A percentile compares a stretch with the other conserved stretches of the same genome.
phyloP scores from a whole-genome alignment of 37 sponge, comb jelly and placozoan species.

The Hormiphora californensis region DNA sequence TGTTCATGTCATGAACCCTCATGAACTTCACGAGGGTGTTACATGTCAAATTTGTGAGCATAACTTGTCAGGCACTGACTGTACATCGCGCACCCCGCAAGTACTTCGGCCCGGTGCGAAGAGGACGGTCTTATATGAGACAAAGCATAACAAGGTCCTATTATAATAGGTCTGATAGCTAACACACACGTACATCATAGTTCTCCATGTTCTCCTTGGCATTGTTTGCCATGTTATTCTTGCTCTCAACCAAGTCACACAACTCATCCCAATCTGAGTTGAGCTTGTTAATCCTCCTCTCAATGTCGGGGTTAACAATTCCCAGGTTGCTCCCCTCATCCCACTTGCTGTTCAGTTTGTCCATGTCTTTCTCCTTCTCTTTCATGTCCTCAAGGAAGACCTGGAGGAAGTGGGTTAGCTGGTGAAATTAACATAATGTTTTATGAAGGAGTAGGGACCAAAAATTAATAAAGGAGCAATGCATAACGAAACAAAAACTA shows the following conservation, averaged over 20 bases:
- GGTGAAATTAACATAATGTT: background rate
- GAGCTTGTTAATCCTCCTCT: conserved; percentile 21
- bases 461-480: no score
- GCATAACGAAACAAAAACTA: no score
- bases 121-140: no score
- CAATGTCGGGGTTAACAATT: conserved; percentile 6
- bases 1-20: no score
- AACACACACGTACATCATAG: background rate
- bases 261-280: conserved; percentile 36
- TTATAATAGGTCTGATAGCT: no score
- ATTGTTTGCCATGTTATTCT: conserved; percentile 15
- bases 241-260: background rate
- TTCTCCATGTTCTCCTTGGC: conserved; percentile 16
- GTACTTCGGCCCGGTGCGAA: no score
- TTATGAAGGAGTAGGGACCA: no score
- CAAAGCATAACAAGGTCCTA: no score
- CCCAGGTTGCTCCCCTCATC: conserved; percentile 20
- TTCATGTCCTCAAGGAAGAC: conserved; percentile 45
- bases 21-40: no score
- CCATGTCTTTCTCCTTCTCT: conserved; percentile 52
- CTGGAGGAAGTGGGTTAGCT: background rate
- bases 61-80: no score
- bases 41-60: no score
- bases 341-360: conserved; percentile 33
- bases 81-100: no score